phyloP scores from a whole-genome alignment of 2,888 invertebrate genomes.

The Gnatocerus cornutus region DNA sequence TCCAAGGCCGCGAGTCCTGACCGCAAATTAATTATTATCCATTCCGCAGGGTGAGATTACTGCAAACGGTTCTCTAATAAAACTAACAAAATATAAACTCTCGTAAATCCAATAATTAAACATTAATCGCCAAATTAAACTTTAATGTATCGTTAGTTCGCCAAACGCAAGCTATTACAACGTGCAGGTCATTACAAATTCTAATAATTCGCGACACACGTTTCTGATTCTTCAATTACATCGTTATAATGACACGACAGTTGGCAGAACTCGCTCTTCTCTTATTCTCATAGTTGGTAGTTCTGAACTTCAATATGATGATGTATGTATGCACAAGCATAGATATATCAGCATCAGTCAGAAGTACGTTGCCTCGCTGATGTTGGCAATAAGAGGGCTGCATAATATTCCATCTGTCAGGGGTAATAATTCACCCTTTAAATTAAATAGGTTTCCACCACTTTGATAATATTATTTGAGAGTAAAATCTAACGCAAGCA shows the following conservation, averaged over 20 bases:
- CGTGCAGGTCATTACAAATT: slow-evolving; percentile 8
- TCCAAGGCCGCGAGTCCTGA: slow-evolving; percentile 12
- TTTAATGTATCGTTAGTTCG: slow-evolving; percentile 26
- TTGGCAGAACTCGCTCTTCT: not conserved
- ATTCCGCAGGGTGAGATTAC: slow-evolving; percentile 24
- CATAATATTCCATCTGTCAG: slow-evolving; percentile 37
- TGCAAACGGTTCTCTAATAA: slow-evolving; percentile 15
- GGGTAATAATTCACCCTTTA: slow-evolving; percentile 26
- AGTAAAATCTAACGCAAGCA: slow-evolving; percentile 18
- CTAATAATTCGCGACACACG: slow-evolving; percentile 6
- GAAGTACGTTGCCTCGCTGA: slow-evolving; percentile 21
- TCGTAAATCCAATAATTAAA: slow-evolving; percentile 22
- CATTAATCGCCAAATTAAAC: slow-evolving; percentile 13
- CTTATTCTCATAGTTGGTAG: slow-evolving; percentile 10
- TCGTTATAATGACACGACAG: not conserved
- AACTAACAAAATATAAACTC: slow-evolving; percentile 19
- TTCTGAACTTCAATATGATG: slow-evolving; percentile 29
- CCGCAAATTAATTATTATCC: slow-evolving; percentile 39
- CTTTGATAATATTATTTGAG: slow-evolving; percentile 29
- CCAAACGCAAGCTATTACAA: slow-evolving; percentile 12
- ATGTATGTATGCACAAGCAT: slow-evolving; percentile 23
- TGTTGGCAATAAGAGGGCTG: slow-evolving; percentile 29
- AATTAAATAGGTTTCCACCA: slow-evolving; percentile 24
- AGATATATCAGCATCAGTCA: slow-evolving; percentile 29
- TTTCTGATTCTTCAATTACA: slow-evolving; percentile 6